Conservation (phyloP, 1,140 invertebrate genomes). For the Oreohelix idahoensis region DNA sequence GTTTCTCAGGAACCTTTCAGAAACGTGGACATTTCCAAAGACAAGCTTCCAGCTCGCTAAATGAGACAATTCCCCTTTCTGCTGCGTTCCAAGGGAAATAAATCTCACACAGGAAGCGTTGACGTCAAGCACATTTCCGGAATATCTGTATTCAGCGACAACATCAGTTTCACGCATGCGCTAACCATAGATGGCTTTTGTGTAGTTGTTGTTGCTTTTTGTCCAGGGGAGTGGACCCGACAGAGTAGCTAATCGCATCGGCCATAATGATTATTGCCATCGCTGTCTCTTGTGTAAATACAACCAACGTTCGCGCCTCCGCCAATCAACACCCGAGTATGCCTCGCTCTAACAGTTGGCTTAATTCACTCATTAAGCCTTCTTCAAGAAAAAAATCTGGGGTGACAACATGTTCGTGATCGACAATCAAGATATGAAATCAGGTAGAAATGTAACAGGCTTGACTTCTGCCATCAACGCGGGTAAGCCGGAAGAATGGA, state of each 20-base stretch:
- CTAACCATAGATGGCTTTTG: conserved; percentile 26
- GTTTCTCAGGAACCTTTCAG: conserved; percentile 2
- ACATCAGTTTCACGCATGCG: conserved; percentile 23
- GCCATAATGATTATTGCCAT: neutral
- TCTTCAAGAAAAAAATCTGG: neutral
- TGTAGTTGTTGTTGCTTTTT: conserved; percentile 22
- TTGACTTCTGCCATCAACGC: neutral
- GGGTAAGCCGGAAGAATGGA: no score
- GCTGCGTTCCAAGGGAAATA: neutral
- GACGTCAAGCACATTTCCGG: conserved; percentile 33
- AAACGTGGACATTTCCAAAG: neutral
- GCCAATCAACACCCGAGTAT: neutral
- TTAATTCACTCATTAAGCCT: neutral
- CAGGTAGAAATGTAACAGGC: neutral
- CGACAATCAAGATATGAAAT: neutral
- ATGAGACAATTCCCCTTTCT: neutral
- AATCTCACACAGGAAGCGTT: conserved; percentile 7
- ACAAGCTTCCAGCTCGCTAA: neutral
- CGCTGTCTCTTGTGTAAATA: neutral
- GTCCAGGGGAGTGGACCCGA: neutral
- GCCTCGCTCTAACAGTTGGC: neutral
- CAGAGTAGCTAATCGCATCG: neutral
- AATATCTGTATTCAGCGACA: conserved; percentile 26
- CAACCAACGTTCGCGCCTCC: neutral
- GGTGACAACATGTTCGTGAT: neutral